phyloP scores from a whole-genome alignment of 2,113 vertebrate genomes.

The Heterotis niloticus region DNA sequence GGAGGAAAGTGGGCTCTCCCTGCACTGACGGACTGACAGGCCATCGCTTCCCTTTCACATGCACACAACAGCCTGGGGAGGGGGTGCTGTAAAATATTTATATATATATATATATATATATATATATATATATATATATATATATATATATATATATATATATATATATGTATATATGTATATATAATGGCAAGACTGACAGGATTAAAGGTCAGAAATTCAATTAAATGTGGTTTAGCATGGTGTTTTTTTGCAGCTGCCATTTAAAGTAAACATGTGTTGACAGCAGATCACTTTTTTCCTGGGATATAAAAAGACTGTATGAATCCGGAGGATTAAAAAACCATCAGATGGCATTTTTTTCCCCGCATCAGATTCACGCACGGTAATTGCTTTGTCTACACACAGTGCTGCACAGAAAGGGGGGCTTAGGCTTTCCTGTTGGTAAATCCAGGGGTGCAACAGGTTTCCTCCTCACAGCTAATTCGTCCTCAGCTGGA shows the following conservation, averaged over 20 bases:
- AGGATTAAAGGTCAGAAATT: slow-evolving; percentile 24
- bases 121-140: slow-evolving; percentile 18
- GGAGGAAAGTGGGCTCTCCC: not conserved
- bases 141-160: slow-evolving; percentile 14
- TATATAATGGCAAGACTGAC: slow-evolving; percentile 19
- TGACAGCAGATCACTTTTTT: not conserved
- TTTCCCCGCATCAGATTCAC: not conserved
- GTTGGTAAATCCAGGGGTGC: not conserved
- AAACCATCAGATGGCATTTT: slow-evolving; percentile 11
- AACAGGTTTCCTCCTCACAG: not conserved
- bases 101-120: slow-evolving; percentile 3
- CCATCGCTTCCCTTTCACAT: slow-evolving; percentile 31
- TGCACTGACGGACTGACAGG: slow-evolving; percentile 35
- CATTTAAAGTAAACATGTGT: slow-evolving; percentile 9
- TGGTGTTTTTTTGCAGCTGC: not conserved
- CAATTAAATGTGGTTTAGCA: slow-evolving; percentile 4
- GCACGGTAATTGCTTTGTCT: slow-evolving; percentile 2
- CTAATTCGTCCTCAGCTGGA: not conserved
- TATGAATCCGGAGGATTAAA: slow-evolving; percentile 11
- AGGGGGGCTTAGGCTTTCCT: not conserved
- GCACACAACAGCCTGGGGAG: not conserved
- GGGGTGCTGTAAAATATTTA: not conserved
- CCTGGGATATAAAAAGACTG: not conserved
- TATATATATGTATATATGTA: slow-evolving; percentile 26
- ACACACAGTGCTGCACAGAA: not conserved